Base-by-base conservation (phyloP, 2,888 invertebrate genomes). In the Sphecodes monilicornis region DNA sequence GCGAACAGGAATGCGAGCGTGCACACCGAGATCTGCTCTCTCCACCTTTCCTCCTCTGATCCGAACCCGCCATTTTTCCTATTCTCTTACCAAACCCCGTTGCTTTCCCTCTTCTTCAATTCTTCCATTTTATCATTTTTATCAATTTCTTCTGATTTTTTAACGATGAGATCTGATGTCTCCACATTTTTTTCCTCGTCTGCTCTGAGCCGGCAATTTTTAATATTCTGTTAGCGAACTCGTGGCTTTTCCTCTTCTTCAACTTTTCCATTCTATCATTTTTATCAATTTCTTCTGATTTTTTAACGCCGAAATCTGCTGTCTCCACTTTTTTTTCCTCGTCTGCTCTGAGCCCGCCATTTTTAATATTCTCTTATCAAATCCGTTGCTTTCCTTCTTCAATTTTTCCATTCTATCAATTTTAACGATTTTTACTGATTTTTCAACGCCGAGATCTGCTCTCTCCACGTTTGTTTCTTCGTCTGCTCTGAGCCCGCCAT, bases 1-100 rank as follows among this genome's bases (percentile, higher is more conserved):
- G 76, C 82, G 39, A 78, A 70, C 66, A 78, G 89, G 89, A 90
- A 90, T 89, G 91, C 80, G 79, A 83, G 69, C 82, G 83, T 80
- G 86, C 29, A 64, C 32, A 18, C 86, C 66, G 60, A 46, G 70
- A n/a, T 3, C 50, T 50, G 50, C 57, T 32, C 74, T 69, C 64
- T 32, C 41, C 60, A 36, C 32, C 79, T 82, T 86, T 76, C 69
- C 70, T 6, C 54, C 0, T 29, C 60, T 0, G 29, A 16, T 13
- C 26, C 26, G 60, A 8, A 5, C 29, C 8, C 18, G 18, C 8
- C 32, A 6, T 2, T 57, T 57, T 57, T 57, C 57, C 13, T 26
- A 16, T 13, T 57, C 26, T 57, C 13, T 26, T 57, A 13, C 4
- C 26, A 4, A 11, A n/a, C 5, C 5, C 5, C 32, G 32, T 0